phyloP scores from a whole-genome alignment of 2,888 invertebrate species.

The Caprella mutica region DNA sequence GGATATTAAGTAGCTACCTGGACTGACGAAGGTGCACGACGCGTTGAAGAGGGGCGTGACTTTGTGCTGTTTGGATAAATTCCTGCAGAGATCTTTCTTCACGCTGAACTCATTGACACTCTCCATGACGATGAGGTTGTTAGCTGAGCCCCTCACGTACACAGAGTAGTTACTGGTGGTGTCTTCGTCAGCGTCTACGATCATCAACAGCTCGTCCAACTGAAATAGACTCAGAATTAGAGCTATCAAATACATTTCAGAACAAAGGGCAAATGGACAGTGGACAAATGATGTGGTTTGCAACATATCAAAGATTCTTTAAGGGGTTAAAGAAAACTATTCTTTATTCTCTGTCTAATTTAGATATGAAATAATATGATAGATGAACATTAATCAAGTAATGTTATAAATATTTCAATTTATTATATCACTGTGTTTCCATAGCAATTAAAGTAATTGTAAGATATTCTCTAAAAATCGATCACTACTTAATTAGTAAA shows the following conservation, averaged over 20 bases:
- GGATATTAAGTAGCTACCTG: background rate
- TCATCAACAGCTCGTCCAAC: constrained; percentile 22
- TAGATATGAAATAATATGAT: too few species aligned
- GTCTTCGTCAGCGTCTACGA: constrained; percentile 17
- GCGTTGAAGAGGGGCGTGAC: background rate
- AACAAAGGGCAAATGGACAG: too few species aligned
- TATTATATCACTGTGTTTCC: too few species aligned
- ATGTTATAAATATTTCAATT: too few species aligned
- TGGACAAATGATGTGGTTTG: too few species aligned
- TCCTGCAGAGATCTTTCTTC: constrained; percentile 6
- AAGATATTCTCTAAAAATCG: constrained; percentile 1
- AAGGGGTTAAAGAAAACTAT: background rate
- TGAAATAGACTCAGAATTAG: too few species aligned
- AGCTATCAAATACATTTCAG: too few species aligned
- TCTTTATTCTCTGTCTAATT: too few species aligned
- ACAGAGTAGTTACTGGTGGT: constrained; percentile 18
- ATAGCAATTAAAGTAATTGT: too few species aligned
- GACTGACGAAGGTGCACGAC: constrained; percentile 9
- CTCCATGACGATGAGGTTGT: constrained; percentile 22
- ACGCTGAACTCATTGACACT: constrained; percentile 20
- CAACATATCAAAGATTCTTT: background rate
- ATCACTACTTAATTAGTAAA: background rate
- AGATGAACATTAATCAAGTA: too few species aligned
- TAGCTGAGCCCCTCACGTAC: constrained; percentile 12
- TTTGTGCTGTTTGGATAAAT: background rate